Evolutionary conservation across 1,140 invertebrate species (phyloP), one percentile per base, ranked within the genome.

Genomic region (Bombus affinis): DNA sequence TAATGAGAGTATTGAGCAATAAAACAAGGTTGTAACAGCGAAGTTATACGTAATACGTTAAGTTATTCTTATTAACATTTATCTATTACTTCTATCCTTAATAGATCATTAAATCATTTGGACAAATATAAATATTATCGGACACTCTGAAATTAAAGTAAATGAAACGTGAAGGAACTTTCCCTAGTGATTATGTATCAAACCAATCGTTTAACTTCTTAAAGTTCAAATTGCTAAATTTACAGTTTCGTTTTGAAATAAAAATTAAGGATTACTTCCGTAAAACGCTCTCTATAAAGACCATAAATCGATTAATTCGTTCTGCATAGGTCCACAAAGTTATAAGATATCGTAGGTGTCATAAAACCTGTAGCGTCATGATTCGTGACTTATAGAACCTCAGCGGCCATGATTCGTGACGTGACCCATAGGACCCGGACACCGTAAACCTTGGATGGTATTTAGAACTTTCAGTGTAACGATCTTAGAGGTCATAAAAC

Each of bases 261-360:
- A 71, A 71, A 71, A n/a, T 71, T 42, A 28, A 42, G 12, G 10
- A 71, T 75, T 57, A 59, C 44, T 57, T 85, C 37, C 35, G 37
- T 12, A 22, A 70, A 39, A 70, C 37, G 22, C 10, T 39, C 3
- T 35, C 37, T 25, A 10, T 39, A 25, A 12, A 28, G 25, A 9
- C 9, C 9, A 37, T 5, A 25, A 39, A 12, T 39, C 10, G 37
- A 25, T 25, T 39, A 39, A 37, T 35, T 6, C 10, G 22, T 39
- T 35, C 37, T 39, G 8, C 1, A 53, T 35, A 35, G 18, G 9
- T 3, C 15, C 2, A 8, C 9, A 8, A 47, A 28, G 32, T 70
- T 10, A 25, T 70, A 18, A 22, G 35, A 39, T 39, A 9, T 37
- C 9, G 1, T 53, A 53, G 9, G 12, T 65, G 18, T 35, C 22